These are phyloP conservation scores for Wasmannia auropunctata DNA, from an alignment of 1,140 invertebrate genomes.

Conservation along the genomic window DNA sequence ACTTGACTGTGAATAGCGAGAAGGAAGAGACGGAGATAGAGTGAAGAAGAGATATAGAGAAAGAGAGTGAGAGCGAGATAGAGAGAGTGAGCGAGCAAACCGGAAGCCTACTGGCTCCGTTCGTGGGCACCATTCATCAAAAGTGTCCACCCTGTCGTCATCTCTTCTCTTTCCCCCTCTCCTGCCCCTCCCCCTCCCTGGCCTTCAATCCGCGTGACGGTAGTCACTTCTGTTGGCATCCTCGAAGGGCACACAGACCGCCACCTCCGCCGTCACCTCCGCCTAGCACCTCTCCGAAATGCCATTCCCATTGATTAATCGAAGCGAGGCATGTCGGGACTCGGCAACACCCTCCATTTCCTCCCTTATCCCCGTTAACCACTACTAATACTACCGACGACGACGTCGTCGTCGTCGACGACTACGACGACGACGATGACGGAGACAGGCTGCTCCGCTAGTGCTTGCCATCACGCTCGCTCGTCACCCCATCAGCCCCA, in stretches of 20 bases:
- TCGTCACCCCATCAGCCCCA: constrained; percentile 65
- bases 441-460: constrained; percentile 60
- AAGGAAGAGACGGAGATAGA: constrained; percentile 33
- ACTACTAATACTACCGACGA: constrained; percentile 68
- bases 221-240: constrained; percentile 71
- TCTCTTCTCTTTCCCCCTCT: constrained; percentile 58
- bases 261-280: constrained; percentile 75
- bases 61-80: constrained; percentile 9
- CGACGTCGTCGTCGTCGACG: constrained; percentile 20
- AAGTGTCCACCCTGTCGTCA: constrained; percentile 70
- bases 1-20: constrained; percentile 69
- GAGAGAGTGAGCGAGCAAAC: constrained; percentile 50
- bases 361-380: constrained; percentile 78
- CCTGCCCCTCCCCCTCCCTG: not conserved
- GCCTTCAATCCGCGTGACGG: constrained; percentile 69
- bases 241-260: constrained; percentile 68
- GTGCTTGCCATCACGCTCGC: constrained; percentile 60
- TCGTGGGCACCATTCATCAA: constrained; percentile 77
- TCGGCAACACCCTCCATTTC: constrained; percentile 82
- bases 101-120: constrained; percentile 70
- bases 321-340: constrained; percentile 81
- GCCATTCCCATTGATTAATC: constrained; percentile 83
- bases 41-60: not conserved
- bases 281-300: constrained; percentile 76
- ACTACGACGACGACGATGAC: constrained; percentile 39